A percentile compares a stretch with the other conserved stretches of the same genome.
Conservation (phyloP, 2,888 invertebrate genomes). For the Nasonia oneida region DNA sequence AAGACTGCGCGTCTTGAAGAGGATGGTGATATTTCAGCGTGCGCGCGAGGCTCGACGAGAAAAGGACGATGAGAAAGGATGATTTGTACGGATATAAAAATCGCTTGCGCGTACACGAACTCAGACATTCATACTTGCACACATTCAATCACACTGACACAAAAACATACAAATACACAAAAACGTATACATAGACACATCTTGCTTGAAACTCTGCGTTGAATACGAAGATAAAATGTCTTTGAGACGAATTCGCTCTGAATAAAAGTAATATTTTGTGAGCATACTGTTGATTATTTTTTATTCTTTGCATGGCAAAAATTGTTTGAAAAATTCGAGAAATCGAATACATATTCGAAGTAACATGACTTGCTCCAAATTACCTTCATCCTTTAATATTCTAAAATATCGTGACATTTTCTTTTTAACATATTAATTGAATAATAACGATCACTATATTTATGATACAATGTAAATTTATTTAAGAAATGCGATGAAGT, state of each 20-base stretch:
- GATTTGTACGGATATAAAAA: neutral
- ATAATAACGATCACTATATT: neutral
- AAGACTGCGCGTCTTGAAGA: neutral
- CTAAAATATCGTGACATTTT: neutral
- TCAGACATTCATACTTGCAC: conserved; percentile 5
- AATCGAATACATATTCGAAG: neutral
- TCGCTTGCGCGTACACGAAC: conserved; percentile 3
- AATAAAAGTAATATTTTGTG: conserved; percentile 77
- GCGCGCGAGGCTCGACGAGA: neutral
- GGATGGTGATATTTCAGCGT: conserved; percentile 3
- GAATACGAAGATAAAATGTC: conserved; percentile 47
- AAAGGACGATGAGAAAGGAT: neutral
- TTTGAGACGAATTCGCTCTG: conserved; percentile 70
- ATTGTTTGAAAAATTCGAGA: neutral
- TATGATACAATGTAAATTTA: conserved; percentile 37
- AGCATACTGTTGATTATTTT: conserved; percentile 65
- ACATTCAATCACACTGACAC: conserved; percentile 5
- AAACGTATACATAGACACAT: neutral
- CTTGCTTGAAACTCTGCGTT: conserved; percentile 48
- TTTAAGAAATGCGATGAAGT: conserved; percentile 34
- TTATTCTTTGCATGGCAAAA: neutral
- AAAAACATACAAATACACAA: neutral
- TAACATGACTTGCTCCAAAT: neutral
- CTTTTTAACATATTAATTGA: neutral
- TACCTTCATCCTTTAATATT: neutral